phyloP scores from a whole-genome alignment of 2,797 vertebrate genomes.

The Decapterus maruadsi region DNA sequence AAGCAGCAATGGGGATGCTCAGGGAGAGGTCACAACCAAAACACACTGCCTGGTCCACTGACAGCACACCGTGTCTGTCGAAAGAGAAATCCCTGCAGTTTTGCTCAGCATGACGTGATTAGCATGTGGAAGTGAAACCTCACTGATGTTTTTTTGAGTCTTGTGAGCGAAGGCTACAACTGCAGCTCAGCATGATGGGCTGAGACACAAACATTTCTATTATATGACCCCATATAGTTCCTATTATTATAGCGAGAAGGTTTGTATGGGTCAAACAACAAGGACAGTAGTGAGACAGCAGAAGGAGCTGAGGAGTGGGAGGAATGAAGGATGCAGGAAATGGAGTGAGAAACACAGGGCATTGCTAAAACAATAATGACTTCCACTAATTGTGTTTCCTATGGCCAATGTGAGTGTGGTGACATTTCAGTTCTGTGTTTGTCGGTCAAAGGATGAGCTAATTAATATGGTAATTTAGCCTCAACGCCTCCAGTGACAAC shows the following conservation, averaged over 20 bases:
- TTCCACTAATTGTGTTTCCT: conserved; percentile 84
- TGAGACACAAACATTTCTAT: conserved; percentile 9
- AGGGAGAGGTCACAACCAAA: conserved; percentile 33
- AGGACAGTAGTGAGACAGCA: conserved; percentile 37
- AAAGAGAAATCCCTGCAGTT: conserved; percentile 46
- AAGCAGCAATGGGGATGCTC: conserved; percentile 19
- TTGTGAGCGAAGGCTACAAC: conserved; percentile 30
- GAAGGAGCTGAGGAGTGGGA: conserved; percentile 53
- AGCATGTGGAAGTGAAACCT: conserved; percentile 58
- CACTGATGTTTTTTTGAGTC: conserved; percentile 21
- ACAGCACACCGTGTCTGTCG: conserved; percentile 36
- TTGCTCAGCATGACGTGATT: conserved; percentile 44
- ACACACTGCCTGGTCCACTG: conserved; percentile 7
- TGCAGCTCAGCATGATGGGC: conserved; percentile 3
- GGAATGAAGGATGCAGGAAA: conserved; percentile 62
- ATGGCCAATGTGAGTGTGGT: conserved; percentile 75
- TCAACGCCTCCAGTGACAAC: conserved; percentile 79
- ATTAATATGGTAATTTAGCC: conserved; percentile 88
- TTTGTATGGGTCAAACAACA: conserved; percentile 36
- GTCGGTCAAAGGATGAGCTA: conserved; percentile 83
- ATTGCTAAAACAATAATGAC: conserved; percentile 79
- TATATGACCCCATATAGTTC: conserved; percentile 35
- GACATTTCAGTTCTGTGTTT: conserved; percentile 85
- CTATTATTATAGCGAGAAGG: conserved; percentile 33
- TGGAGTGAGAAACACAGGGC: conserved; percentile 66